Base-by-base conservation (phyloP, 2,797 vertebrate species). In the Manis crassicaudata region DNA sequence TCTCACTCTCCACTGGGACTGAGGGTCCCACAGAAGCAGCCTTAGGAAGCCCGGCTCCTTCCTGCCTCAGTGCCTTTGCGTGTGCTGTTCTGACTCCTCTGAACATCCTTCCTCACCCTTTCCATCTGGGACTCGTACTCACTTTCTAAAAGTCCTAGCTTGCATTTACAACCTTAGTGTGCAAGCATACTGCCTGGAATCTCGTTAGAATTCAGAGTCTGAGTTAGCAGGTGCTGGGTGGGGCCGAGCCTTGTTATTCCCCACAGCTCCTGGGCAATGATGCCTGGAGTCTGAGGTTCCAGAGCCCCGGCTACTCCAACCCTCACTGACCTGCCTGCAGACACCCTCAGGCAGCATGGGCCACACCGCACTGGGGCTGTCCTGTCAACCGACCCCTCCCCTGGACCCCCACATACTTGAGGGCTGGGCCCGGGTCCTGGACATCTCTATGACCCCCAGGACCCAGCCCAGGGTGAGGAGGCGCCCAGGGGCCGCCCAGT, bases 191-290 rank as follows among this genome's bases (percentile, higher is more conserved):
- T 7, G 0, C 32, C 32, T 4, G 18, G 68, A 67, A 62, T 56
- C 60, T 25, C 0, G 11, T 3, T 2, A 25, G 81, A 77, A 7
- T 32, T 8, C 54, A 11, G 76, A 7, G 54, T 23, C 20, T 17
- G 83, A 54, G 13, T 20, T 11, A 18, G 16, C 25, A 7, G 50
- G 20, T 8, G 17, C 21, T 1, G 27, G 16, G 37, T 0, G 21
- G 37, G 14, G 58, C 56, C 0, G 0, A 6, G 20, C 23, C 35
- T 0, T 0, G 46, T 12, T 8, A 0, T 12, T 25, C 21, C 50
- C 14, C 2, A 72, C 21, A 7, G 73, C 50, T 23, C 18, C 14
- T 2, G 16, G 35, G 52, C 60, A 6, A 3, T 1, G 10, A 3
- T 1, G 10, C 32, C 9, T 23, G 76, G 43, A 76, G 23, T 12